These are phyloP conservation scores for Bostrychus sinensis DNA, from an alignment of 2,113 vertebrate genomes.

Conservation along the genomic window DNA sequence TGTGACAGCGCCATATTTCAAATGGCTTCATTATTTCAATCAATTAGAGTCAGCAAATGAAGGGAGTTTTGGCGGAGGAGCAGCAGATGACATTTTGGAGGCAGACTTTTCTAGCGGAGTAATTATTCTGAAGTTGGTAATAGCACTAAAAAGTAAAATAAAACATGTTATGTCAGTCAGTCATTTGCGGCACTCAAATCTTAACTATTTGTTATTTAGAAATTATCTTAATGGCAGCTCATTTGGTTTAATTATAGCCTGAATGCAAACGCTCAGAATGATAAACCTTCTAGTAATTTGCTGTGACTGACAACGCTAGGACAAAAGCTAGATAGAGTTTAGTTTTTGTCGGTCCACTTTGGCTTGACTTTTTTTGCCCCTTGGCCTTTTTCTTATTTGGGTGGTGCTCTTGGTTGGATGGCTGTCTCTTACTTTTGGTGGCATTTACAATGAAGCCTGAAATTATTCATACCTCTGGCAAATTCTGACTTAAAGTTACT, in stretches of 20 bases:
- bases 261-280: neutral
- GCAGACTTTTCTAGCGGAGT: constrained; percentile 38
- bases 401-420: too few species aligned
- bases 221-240: constrained; percentile 12
- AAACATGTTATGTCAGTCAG: constrained; percentile 7
- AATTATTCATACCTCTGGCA: too few species aligned
- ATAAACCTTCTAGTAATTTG: constrained; percentile 33
- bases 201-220: neutral
- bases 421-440: too few species aligned
- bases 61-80: constrained; percentile 65
- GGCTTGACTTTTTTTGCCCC: too few species aligned
- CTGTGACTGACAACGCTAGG: constrained; percentile 40
- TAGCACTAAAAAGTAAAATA: constrained; percentile 25
- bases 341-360: too few species aligned
- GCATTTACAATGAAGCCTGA: too few species aligned
- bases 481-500: too few species aligned
- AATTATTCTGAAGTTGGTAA: constrained; percentile 40
- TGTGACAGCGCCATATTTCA: constrained; percentile 47
- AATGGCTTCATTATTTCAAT: constrained; percentile 63
- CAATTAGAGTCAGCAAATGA: constrained; percentile 49
- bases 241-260: constrained; percentile 6
- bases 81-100: constrained; percentile 42
- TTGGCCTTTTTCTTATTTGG: too few species aligned
- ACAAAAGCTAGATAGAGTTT: too few species aligned
- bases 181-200: constrained; percentile 22